A percentile compares a stretch with the other conserved stretches of the same genome.
These are phyloP conservation scores for Drosophila arizonae DNA, from an alignment of 1,140 invertebrate species.

Conservation along the genomic window DNA sequence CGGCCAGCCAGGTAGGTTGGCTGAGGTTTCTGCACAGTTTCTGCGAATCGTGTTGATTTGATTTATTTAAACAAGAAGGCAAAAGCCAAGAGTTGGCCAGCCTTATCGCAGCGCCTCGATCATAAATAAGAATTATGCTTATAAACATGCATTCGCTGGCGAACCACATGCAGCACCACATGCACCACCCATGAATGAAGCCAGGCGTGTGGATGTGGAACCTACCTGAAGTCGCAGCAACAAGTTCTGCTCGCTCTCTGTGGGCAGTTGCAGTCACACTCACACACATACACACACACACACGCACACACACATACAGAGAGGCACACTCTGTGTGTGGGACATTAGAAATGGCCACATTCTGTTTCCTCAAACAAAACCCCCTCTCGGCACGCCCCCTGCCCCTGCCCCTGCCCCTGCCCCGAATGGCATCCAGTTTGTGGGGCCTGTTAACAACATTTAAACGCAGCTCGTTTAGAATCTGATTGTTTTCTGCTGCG, in stretches of 20 bases:
- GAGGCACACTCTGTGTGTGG: constrained; percentile 62
- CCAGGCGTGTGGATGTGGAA: background rate
- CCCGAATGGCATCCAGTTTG: constrained; percentile 1
- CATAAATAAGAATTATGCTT: constrained; percentile 80
- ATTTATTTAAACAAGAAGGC: constrained; percentile 68
- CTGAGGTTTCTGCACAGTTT: constrained; percentile 52
- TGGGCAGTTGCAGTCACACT: background rate
- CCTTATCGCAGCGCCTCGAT: constrained; percentile 73
- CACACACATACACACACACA: too few species aligned
- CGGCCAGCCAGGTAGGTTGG: background rate
- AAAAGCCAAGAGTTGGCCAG: background rate
- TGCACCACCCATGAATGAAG: constrained; percentile 73
- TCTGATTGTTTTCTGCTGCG: constrained; percentile 50
- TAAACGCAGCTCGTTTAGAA: constrained; percentile 80
- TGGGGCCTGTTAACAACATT: constrained; percentile 74
- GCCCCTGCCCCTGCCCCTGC: background rate
- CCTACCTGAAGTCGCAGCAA: constrained; percentile 21
- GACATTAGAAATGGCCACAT: constrained; percentile 68
- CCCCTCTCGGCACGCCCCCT: background rate
- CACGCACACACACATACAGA: too few species aligned
- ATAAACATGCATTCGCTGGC: constrained; percentile 70
- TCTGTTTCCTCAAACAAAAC: constrained; percentile 8
- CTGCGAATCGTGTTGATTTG: constrained; percentile 82
- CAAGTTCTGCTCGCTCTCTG: constrained; percentile 36
- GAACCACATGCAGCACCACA: background rate